A percentile compares a stretch with the other conserved stretches of the same genome.
These are phyloP conservation scores for Vimba vimba DNA, from an alignment of 2,113 vertebrate genomes.

Conservation along the genomic window DNA sequence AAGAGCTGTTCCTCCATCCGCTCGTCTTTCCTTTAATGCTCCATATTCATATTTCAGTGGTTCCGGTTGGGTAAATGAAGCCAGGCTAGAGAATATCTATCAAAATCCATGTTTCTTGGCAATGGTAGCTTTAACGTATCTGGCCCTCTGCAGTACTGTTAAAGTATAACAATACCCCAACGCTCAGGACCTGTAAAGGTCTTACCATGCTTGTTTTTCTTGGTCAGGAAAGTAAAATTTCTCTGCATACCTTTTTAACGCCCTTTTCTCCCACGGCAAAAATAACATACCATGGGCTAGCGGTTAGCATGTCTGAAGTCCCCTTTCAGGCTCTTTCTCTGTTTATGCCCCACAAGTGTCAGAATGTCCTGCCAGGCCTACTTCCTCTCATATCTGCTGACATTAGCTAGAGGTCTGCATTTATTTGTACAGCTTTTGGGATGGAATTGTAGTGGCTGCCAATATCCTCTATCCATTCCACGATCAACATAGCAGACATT, in stretches of 20 bases:
- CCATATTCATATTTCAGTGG: neutral
- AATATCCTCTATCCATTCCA: constrained; percentile 56
- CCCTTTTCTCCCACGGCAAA: constrained; percentile 60
- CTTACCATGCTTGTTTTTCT: constrained; percentile 64
- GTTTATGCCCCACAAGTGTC: constrained; percentile 32
- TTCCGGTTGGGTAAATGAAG: constrained; percentile 34
- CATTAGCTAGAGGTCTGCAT: constrained; percentile 55
- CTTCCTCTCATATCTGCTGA: constrained; percentile 55
- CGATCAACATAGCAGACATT: constrained; percentile 49
- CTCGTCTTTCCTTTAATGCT: constrained; percentile 28
- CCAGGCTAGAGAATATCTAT: neutral
- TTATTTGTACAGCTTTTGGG: constrained; percentile 63
- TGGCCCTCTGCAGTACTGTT: constrained; percentile 16
- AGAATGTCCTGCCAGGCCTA: constrained; percentile 37
- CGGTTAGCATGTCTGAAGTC: constrained; percentile 43
- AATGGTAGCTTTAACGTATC: neutral
- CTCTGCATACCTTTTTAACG: constrained; percentile 63
- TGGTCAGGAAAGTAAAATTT: constrained; percentile 64
- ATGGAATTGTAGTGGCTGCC: constrained; percentile 44
- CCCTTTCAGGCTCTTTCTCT: constrained; percentile 38
- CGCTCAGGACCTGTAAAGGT: constrained; percentile 52
- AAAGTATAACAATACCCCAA: constrained; percentile 36
- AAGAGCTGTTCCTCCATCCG: constrained; percentile 3
- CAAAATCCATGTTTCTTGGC: neutral
- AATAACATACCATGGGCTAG: constrained; percentile 63